Evolutionary conservation across 2,113 vertebrate species (phyloP), one percentile per base, ranked within the genome.

Genomic region (Zosterops pallidus): DNA sequence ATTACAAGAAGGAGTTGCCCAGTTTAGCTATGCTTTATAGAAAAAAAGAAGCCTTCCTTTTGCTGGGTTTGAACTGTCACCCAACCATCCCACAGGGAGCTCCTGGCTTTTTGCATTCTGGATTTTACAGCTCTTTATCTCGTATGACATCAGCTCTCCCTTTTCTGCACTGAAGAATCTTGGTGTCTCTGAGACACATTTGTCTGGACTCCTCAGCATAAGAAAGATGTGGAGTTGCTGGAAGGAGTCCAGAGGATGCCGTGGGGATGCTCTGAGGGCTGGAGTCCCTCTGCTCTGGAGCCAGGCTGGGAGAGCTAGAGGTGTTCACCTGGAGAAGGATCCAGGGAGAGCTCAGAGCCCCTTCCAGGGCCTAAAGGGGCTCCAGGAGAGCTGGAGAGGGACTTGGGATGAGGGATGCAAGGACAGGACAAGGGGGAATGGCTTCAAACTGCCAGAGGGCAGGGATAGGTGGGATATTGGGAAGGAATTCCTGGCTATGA

Each of bases 401-500:
- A 67, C 60, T 59, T 0, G 33, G 20, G 46, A n/a, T 5, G 14
- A 41, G n/a, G 59, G 0, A 1, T 29, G 52, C 12, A 60, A 23
- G 23, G 33, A 39, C 21, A 71, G 46, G 37, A 39, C 28, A 37
- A 1, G 3, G 8, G 39, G 39, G 23, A 81, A 74, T 52, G 26
- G 26, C 8, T 50, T 72, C 8, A 0, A 0, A 44, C 1, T 81
- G 35, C 14, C 37, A 52, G 18, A 67, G 15, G 6, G 7, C 33
- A 74, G 44, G 19, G 7, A 0, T 6, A 0, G 23, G 39, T 67
- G 69, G 28, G 53, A 52, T 44, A 24, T 25, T 39, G 33, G 23
- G 37, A n/a, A 52, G 7, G 7, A 89, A 67, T 52, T 81, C 0
- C 1, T 59, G 0, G 0, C 31, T 52, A 2, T 4, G 37, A 74